Percentiles rank a stretch among this genome's conserved stretches.
Conservation (phyloP, 2,113 vertebrate genomes). For the Dipodomys spectabilis region DNA sequence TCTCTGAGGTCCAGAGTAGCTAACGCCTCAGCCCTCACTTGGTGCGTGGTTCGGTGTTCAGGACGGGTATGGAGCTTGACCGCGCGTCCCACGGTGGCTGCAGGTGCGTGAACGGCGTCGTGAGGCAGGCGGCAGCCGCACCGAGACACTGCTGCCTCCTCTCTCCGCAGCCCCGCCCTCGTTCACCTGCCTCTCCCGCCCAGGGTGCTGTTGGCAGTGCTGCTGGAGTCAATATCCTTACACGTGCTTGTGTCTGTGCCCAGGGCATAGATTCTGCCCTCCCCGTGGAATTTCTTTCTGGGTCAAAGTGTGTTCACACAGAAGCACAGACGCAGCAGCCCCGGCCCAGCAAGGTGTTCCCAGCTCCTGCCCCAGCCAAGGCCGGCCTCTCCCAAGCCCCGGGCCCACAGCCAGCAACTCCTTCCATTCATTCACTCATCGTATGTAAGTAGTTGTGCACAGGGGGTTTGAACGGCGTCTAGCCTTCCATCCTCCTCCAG, state of each 20-base stretch:
- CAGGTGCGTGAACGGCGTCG: rapidly evolving
- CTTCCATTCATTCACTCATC: too few relatives aligned
- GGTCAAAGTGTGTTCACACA: neutral
- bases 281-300: neutral
- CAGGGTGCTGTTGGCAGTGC: neutral
- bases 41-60: neutral
- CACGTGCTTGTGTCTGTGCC: rapidly evolving
- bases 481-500: too few relatives aligned
- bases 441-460: too few relatives aligned
- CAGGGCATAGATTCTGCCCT: rapidly evolving
- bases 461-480: too few relatives aligned
- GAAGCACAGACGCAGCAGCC: too few relatives aligned
- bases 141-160: neutral
- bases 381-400: too few relatives aligned
- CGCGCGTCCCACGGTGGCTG: rapidly evolving
- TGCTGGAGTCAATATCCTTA: rapidly evolving
- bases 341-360: too few relatives aligned
- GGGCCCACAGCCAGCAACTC: too few relatives aligned
- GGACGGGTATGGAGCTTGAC: neutral
- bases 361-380: too few relatives aligned
- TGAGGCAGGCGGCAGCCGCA: neutral
- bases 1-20: rapidly evolving
- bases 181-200: rapidly evolving
- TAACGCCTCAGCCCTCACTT: too few relatives aligned
- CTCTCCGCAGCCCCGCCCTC: neutral